These are phyloP conservation scores for Apteryx owenii DNA, from an alignment of 2,113 vertebrate species.

Conservation along the genomic window DNA sequence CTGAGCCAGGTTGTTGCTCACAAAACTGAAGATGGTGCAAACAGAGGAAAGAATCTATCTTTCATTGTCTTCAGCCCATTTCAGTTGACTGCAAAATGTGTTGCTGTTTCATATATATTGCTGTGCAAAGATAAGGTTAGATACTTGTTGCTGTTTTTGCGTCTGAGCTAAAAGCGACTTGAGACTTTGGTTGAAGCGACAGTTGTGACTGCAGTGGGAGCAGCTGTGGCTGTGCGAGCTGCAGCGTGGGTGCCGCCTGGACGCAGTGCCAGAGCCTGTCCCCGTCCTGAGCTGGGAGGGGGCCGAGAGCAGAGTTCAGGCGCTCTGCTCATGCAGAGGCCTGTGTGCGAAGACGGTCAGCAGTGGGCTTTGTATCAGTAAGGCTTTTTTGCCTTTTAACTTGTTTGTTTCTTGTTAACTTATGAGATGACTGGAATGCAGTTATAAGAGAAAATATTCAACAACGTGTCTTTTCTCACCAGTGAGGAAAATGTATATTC, in stretches of 20 bases:
- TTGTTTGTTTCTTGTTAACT: not conserved
- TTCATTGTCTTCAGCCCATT: not conserved
- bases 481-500: not conserved
- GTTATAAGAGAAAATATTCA: not conserved
- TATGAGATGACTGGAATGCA: not conserved
- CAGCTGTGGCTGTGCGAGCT: not conserved
- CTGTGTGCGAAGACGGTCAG: not conserved
- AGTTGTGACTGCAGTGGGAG: not conserved
- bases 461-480: not conserved
- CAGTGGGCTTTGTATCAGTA: not conserved
- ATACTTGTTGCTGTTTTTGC: not conserved
- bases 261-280: no score
- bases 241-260: not conserved
- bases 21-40: not conserved
- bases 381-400: fast-evolving
- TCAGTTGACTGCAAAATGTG: not conserved
- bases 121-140: not conserved
- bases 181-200: not conserved
- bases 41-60: not conserved
- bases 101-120: fast-evolving
- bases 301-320: fast-evolving
- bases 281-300: not conserved
- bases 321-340: fast-evolving
- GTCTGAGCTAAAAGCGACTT: not conserved
- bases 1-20: not conserved